Evolutionary conservation across 1,140 invertebrate species (phyloP).

Genomic region (Eumaeus atala): DNA sequence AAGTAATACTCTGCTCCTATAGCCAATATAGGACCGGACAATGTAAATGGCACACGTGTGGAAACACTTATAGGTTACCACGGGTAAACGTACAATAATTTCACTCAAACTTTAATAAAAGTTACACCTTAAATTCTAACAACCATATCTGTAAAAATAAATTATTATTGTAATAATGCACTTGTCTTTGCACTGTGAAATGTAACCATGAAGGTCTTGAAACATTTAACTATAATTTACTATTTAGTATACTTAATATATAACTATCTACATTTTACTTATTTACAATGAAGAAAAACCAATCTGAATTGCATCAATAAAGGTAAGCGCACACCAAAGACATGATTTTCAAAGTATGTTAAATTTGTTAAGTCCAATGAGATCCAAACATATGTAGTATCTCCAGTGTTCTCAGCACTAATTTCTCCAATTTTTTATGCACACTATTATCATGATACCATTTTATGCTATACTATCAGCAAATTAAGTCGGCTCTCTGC

Average conservation of each 20-base stretch:
- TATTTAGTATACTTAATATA: not conserved
- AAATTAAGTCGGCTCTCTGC: conserved; percentile 76
- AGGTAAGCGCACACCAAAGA: not conserved
- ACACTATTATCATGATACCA: not conserved
- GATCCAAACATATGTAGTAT: not conserved
- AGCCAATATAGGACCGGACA: too few species aligned
- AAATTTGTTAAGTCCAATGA: not conserved
- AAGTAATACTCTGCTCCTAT: too few species aligned
- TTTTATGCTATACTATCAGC: conserved; percentile 30
- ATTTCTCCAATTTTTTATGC: not conserved
- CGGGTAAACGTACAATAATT: too few species aligned
- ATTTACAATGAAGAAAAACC: not conserved
- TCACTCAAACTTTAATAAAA: too few species aligned
- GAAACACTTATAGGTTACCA: too few species aligned
- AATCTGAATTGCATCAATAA: not conserved
- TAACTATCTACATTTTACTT: not conserved
- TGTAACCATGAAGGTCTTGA: conserved; percentile 1
- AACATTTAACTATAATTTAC: not conserved
- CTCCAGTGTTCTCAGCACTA: not conserved
- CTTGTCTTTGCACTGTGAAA: not conserved
- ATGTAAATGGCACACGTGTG: too few species aligned
- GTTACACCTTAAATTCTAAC: not conserved
- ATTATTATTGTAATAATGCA: conserved; percentile 1
- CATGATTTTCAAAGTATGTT: not conserved
- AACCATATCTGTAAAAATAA: not conserved